Conservation (phyloP, 2,888 invertebrate genomes). For the Julus scandinavius region DNA sequence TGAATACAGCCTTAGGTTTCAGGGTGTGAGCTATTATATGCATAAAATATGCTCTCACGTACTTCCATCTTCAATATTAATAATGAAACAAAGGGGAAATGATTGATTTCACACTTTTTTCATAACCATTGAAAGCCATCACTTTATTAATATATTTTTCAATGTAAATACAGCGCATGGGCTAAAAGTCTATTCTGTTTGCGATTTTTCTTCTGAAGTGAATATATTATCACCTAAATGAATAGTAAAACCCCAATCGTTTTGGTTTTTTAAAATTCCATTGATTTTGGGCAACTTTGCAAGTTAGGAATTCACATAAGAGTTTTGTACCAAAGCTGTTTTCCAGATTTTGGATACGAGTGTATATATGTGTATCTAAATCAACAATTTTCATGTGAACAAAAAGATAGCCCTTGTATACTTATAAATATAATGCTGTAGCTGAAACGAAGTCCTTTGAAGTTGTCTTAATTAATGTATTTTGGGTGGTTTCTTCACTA, state of each 20-base stretch:
- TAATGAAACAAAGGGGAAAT: not conserved
- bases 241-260: not conserved
- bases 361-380: too few species aligned
- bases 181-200: not conserved
- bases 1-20: not conserved
- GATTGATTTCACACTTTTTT: not conserved
- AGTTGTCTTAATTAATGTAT: not conserved
- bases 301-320: not conserved
- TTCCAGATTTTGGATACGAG: too few species aligned
- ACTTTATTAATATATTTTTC: not conserved
- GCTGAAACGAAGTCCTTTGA: not conserved
- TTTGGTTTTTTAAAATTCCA: not conserved
- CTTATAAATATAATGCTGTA: not conserved
- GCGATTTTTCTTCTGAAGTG: not conserved
- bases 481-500: not conserved
- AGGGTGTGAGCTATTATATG: not conserved
- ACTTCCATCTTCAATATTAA: slow-evolving; percentile 4
- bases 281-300: not conserved
- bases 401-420: not conserved
- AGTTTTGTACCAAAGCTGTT: not conserved
- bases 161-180: not conserved
- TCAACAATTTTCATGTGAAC: too few species aligned
- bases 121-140: not conserved
- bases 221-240: not conserved
- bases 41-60: not conserved